Base-by-base conservation (phyloP, 2,888 invertebrate genomes). In the Harpalus rubripes region DNA sequence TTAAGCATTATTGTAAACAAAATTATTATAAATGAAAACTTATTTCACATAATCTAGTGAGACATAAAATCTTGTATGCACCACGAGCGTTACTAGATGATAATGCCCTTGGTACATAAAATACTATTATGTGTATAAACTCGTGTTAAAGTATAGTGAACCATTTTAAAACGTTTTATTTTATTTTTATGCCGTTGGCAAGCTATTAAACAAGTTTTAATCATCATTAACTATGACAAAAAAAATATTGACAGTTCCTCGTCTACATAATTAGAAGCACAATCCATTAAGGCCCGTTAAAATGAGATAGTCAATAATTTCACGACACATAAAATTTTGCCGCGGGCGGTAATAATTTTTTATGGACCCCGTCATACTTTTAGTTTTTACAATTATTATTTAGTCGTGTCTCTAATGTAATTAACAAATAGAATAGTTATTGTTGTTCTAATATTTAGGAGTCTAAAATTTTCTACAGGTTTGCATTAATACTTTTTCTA, bases 191-290 rank as follows among this genome's bases (percentile, higher is more conserved):
- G 26, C 65, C 56, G 1, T 12, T 32, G 68, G 81, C 81, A 12
- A 68, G 10, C 26, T 65, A n/a, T 65, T 68, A 63, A 81, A 81
- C 52, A 63, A n/a, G 41, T 65, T 81, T 81, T 68, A 81, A 81
- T 81, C 81, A 81, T 81, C 81, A 81, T 81, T 81, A 81, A 68
- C 22, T 15, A 39, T 52, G 44, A 52, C 12, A 81, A 81, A 81
- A 81, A 81, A 81, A 81, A 68, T 81, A 81, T 81, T 81, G 81
- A 81, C 81, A 81, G 56, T 68, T 68, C 41, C 18, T 52, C 65
- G 52, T 32, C 16, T 32, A 52, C 26, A 81, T 81, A 41, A 81
- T 81, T 81, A 81, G 32, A 16, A 18, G 56, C 7, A 8, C 16
- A 41, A 81, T 68, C 65, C 81, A 81, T 81, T 81, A 81, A 22